These are phyloP conservation scores for Volucella bombylans DNA, from an alignment of 2,888 invertebrate genomes.

Conservation along the genomic window DNA sequence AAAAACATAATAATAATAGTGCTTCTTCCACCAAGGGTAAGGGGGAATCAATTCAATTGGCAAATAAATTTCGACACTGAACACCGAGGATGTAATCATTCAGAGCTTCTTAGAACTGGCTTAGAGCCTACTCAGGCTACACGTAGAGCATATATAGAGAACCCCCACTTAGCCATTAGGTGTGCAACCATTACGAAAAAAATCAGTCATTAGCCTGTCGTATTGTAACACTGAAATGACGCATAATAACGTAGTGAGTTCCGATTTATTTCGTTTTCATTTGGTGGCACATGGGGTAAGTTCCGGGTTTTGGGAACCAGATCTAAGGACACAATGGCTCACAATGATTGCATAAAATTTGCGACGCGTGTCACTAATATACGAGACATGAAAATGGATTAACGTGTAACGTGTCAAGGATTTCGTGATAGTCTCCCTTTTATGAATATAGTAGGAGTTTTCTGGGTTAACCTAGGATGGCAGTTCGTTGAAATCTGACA, in stretches of 20 bases:
- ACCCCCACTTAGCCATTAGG: neutral
- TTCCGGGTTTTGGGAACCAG: neutral
- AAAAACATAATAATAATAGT: too few species aligned
- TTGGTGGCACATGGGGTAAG: neutral
- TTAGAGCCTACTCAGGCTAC: too few species aligned
- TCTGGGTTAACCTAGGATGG: too few species aligned
- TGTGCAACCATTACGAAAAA: slow-evolving; percentile 24
- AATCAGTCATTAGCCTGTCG: slow-evolving; percentile 49
- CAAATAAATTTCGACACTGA: slow-evolving; percentile 29
- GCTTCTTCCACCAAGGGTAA: too few species aligned
- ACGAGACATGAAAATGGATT: neutral
- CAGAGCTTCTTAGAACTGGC: slow-evolving; percentile 30
- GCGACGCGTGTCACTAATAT: slow-evolving; percentile 12
- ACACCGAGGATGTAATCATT: slow-evolving; percentile 3
- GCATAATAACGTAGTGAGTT: neutral
- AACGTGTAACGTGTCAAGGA: neutral
- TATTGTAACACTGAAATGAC: slow-evolving; percentile 13
- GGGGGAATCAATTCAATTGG: neutral
- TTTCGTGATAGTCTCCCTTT: too few species aligned
- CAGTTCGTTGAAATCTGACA: too few species aligned
- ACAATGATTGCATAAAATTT: slow-evolving; percentile 23
- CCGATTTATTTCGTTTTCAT: slow-evolving; percentile 1
- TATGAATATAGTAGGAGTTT: too few species aligned
- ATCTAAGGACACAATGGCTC: slow-evolving; percentile 1
- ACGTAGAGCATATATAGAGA: too few species aligned